These are phyloP conservation scores for Lithophane leautieri DNA, from an alignment of 2,888 invertebrate genomes.

Conservation along the genomic window DNA sequence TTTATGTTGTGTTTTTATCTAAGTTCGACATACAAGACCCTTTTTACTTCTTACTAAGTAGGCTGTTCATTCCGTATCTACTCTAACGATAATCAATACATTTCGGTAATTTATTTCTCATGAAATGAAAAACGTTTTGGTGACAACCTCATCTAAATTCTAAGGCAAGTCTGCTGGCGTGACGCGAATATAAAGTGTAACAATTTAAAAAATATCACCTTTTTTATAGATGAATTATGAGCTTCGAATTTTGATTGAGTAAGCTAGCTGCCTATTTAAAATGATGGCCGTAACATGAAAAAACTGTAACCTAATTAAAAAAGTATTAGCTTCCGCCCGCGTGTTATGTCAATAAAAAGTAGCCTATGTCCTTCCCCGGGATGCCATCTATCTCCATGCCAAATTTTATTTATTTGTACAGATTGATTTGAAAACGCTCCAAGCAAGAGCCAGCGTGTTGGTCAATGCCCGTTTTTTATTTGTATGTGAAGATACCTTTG, in stretches of 20 bases:
- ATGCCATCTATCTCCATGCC: too few relatives aligned
- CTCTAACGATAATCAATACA: slow-evolving; percentile 40
- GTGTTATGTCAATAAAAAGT: too few relatives aligned
- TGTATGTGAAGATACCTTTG: background rate
- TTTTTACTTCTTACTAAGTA: background rate
- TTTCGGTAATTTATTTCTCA: slow-evolving; percentile 27
- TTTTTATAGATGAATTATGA: slow-evolving; percentile 54
- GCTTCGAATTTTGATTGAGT: slow-evolving; percentile 39
- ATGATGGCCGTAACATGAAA: background rate
- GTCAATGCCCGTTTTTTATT: background rate
- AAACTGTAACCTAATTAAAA: background rate
- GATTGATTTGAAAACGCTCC: background rate
- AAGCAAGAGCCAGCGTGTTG: background rate
- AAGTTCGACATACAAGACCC: background rate
- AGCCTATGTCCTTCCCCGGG: too few relatives aligned
- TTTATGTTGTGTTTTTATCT: too few relatives aligned
- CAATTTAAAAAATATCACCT: slow-evolving; percentile 51
- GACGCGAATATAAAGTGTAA: slow-evolving; percentile 47
- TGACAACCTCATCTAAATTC: slow-evolving; percentile 58
- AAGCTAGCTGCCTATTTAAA: slow-evolving; percentile 9
- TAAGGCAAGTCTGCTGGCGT: slow-evolving; percentile 28
- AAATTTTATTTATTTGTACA: too few relatives aligned
- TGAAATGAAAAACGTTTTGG: slow-evolving; percentile 42
- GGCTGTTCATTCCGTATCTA: background rate
- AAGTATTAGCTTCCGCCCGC: too few relatives aligned